Evolutionary conservation across 37 sponge, comb jelly and placozoan species (phyloP).

Genomic region (Eunapius fragilis): DNA sequence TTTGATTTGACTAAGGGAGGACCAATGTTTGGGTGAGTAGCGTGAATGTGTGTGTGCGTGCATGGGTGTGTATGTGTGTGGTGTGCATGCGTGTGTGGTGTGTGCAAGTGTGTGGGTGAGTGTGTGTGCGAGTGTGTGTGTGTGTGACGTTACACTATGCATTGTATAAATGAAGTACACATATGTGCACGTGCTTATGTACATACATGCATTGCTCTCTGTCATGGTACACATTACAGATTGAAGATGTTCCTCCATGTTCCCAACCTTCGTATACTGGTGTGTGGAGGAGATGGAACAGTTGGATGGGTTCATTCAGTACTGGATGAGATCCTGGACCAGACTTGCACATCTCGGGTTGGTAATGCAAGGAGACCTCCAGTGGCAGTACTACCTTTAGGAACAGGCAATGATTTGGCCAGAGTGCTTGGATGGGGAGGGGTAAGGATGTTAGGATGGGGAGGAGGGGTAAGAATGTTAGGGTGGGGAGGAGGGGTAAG

Average conservation of each 20-base stretch:
- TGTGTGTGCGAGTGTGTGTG: too few species aligned
- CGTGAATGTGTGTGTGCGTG: neutral
- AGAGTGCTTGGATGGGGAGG: slow-evolving; percentile 86
- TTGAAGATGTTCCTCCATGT: slow-evolving; percentile 57
- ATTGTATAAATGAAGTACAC: neutral
- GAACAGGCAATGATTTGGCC: slow-evolving; percentile 92
- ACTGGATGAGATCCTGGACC: slow-evolving; percentile 71
- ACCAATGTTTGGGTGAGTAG: slow-evolving; percentile 80
- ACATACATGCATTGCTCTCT: neutral
- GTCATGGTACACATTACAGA: neutral
- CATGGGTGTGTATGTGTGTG: neutral
- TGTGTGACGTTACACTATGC: neutral
- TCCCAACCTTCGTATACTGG: slow-evolving; percentile 70
- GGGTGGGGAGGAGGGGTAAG: neutral
- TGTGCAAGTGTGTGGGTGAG: too few species aligned
- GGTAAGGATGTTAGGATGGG: slow-evolving; percentile 51
- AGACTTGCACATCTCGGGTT: slow-evolving; percentile 2
- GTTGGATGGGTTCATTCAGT: slow-evolving; percentile 87
- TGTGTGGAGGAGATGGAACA: slow-evolving; percentile 94
- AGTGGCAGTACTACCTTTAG: slow-evolving; percentile 89
- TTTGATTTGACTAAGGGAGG: slow-evolving; percentile 82
- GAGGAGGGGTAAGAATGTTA: too few species aligned
- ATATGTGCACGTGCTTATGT: too few species aligned
- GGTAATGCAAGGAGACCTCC: slow-evolving; percentile 42
- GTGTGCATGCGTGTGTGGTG: too few species aligned